A percentile compares a stretch with the other conserved stretches of the same genome.
phyloP scores from a whole-genome alignment of 2,888 invertebrate species.

The Cantharis rustica region DNA sequence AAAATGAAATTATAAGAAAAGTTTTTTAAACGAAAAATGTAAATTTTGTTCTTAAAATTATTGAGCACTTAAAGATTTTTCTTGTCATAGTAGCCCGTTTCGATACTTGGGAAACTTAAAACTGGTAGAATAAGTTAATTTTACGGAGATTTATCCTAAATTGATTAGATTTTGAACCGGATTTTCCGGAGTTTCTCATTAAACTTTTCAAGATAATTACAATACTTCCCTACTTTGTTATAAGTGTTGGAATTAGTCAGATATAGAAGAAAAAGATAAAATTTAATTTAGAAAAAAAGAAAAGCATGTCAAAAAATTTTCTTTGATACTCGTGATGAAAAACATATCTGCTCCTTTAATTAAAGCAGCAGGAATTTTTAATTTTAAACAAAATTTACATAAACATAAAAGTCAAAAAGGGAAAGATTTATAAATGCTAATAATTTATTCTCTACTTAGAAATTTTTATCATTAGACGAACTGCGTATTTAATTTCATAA shows the following conservation, averaged over 20 bases:
- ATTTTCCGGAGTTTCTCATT: constrained; percentile 29
- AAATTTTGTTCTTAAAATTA: neutral
- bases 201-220: constrained; percentile 28
- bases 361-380: neutral
- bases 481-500: neutral
- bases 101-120: constrained; percentile 26
- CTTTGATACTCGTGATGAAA: neutral
- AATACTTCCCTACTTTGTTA: constrained; percentile 25
- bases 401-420: neutral
- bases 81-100: neutral
- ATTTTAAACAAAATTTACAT: neutral
- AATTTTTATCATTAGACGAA: neutral
- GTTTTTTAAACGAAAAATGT: neutral
- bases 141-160: constrained; percentile 29
- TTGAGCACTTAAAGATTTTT: constrained; percentile 1
- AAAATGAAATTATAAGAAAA: neutral
- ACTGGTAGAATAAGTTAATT: constrained; percentile 27
- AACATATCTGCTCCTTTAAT: neutral
- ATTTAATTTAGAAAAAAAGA: neutral
- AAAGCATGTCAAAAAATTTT: neutral
- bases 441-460: neutral
- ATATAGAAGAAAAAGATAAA: constrained; percentile 8
- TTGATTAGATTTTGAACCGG: constrained; percentile 29
- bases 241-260: constrained; percentile 19
- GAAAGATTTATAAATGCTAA: neutral